Evolutionary conservation across 37 sponge, comb jelly and placozoan genomes (phyloP), one percentile per base, ranked within the genome.

Genomic region (Oscarella lobularis): DNA sequence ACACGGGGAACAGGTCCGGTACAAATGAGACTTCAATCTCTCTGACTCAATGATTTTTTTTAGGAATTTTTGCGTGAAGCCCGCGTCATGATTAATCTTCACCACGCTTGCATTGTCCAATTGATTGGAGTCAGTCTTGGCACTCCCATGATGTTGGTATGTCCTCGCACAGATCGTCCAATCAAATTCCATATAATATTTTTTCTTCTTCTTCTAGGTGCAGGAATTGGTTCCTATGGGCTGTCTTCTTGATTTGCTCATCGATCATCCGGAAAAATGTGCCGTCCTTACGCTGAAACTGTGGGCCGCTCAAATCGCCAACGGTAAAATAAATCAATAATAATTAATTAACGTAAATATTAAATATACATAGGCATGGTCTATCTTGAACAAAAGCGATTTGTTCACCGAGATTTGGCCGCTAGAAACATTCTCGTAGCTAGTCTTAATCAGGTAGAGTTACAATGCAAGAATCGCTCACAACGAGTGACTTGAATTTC

Each of bases 1-100:
- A 3, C 85, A 83, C 39, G 88, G 86, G 14, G 82, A 92, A 68
- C 83, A 84, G 74, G 84, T 83, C n/a, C n/a, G n/a, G n/a, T n/a
- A n/a, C n/a, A n/a, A n/a, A n/a, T n/a, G n/a, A n/a, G n/a, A n/a
- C n/a, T n/a, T n/a, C n/a, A n/a, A 20, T 9, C 60, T 76, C 37
- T 65, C 1, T 55, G 66, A 70, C 65, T 86, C 35, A 34, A 37
- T 37, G 66, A 30, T 31, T 67, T 77, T 76, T 75, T 67, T 0
- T 73, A 88, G 83, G 99, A 93, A 72, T 93, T 98, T 68, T 73
- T 93, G 78, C 73, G 89, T 39, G 99, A 98, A 79, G 99, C 94
- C 32, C 71, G 72, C 2, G 88, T 93, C 5, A 93, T 98, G 94
- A 66, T 79, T 30, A 77, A 77, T 41, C 83, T 98, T 39, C 67